Conservation (phyloP, 2,797 vertebrate genomes). For the Anguilla obscura region DNA sequence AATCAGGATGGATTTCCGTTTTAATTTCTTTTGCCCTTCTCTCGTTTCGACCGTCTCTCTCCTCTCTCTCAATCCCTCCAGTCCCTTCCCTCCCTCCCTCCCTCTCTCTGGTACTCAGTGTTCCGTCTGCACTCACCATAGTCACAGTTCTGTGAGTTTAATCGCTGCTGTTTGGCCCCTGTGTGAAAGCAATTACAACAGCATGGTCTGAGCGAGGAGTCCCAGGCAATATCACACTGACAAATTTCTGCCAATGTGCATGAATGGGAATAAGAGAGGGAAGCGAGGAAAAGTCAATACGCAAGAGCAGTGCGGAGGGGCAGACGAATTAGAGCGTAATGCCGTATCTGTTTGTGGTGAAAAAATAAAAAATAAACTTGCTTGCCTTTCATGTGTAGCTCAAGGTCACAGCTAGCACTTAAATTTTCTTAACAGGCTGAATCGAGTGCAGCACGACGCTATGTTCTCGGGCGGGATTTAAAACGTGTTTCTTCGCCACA, state of each 20-base stretch:
- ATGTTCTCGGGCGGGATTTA: background rate
- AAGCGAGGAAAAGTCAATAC: background rate
- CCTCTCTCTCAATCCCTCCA: background rate
- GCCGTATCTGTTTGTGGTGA: conserved; percentile 10
- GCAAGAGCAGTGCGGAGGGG: conserved; percentile 9
- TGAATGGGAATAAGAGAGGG: background rate
- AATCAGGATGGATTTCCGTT: background rate
- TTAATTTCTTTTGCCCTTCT: background rate
- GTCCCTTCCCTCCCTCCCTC: background rate
- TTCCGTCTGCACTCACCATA: conserved; percentile 8
- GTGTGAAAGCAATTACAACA: conserved; percentile 26
- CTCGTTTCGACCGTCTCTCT: background rate
- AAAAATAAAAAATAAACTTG: background rate
- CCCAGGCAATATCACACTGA: background rate
- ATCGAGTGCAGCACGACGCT: background rate
- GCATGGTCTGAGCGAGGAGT: background rate
- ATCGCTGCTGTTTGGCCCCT: conserved; percentile 15
- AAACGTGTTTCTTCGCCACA: background rate
- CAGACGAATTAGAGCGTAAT: conserved; percentile 10
- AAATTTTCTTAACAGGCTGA: conserved; percentile 1
- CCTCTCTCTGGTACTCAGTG: background rate
- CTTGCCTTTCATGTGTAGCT: background rate
- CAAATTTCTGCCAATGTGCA: background rate
- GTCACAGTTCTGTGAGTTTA: conserved; percentile 19
- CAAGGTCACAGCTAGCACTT: conserved; percentile 5